These are phyloP conservation scores for Brachionus rubens DNA, from an alignment of 1,140 invertebrate species.

Conservation along the genomic window DNA sequence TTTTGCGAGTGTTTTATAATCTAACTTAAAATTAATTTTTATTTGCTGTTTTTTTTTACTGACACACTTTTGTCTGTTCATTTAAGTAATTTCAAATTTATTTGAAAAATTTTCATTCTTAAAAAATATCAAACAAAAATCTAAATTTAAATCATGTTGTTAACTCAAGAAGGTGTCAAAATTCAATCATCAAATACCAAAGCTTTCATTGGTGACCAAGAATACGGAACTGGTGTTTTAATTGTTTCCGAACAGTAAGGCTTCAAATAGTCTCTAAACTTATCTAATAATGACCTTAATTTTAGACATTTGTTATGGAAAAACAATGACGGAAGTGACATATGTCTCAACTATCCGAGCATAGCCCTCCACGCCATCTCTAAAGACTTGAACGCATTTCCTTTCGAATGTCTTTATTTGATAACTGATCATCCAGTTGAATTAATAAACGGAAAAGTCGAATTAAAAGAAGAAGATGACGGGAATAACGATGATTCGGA, in stretches of 20 bases:
- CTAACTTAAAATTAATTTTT: slow-evolving; percentile 12
- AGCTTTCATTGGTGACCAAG: slow-evolving; percentile 2
- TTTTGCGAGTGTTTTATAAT: background rate
- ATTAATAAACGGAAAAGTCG: background rate
- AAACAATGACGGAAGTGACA: slow-evolving; percentile 65
- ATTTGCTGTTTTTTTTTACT: background rate
- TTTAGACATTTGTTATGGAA: slow-evolving; percentile 69
- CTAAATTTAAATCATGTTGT: background rate
- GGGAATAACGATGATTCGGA: slow-evolving; percentile 64
- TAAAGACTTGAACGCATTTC: slow-evolving; percentile 67
- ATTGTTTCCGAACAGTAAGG: slow-evolving; percentile 9
- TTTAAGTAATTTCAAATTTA: background rate
- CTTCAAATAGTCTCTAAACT: no score
- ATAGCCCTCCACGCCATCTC: slow-evolving; percentile 74
- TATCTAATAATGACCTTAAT: background rate
- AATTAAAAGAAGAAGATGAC: slow-evolving; percentile 56
- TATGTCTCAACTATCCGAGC: slow-evolving; percentile 70
- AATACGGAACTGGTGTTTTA: slow-evolving; percentile 4
- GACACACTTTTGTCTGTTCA: background rate
- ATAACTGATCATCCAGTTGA: slow-evolving; percentile 67
- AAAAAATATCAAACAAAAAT: background rate
- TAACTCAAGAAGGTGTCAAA: background rate
- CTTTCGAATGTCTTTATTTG: slow-evolving; percentile 69
- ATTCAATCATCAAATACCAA: background rate
- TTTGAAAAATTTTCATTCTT: background rate